Base-by-base conservation (phyloP, 2,888 invertebrate species). In the Priocnemis perturbator region DNA sequence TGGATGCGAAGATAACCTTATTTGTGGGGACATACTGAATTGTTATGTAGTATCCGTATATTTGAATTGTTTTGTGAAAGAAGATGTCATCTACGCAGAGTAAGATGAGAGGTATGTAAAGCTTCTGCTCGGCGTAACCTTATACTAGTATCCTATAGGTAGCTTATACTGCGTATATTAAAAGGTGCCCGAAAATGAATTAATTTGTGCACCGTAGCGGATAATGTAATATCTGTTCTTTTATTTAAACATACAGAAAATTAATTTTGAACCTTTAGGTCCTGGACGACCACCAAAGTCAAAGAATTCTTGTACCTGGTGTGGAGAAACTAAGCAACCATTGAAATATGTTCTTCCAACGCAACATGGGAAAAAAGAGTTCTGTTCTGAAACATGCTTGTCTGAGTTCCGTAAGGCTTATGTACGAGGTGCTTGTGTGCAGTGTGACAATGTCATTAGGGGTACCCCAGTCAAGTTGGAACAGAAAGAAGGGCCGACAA, bases 331-430 rank as follows among this genome's bases (percentile, higher is more conserved):
- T 71, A 95, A 95, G 89, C 93, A 94, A 74, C 94, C 95, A 2
- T 88, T 97, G 62, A 96, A 96, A 86, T 97, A 96, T 89, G 95
- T 97, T 37, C 90, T 96, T 75, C 97, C 97, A 11, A 95, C 95
- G 2, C 95, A 95, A 84, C 95, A 95, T 87, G 96, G 96, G 14
- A 97, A 96, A 85, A 97, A 96, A 85, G 97, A 97, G 86, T 97
- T 97, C 89, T 97, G 97, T 89, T 96, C 97, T 0, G 96, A 96
- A 89, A 94, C 94, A 37, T 97, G 97, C 90, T 91, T 97, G 57
- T 93, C 95, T 0, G 96, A 96, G 90, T 97, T 96, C 88, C 93
- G 97, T 62, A 96, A 96, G 88, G 96, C 96, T 0, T 96, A 96
- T 83, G 93, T 94, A 83, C 95, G 96, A 90, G 96, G 96, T 67